phyloP scores from a whole-genome alignment of 2,888 invertebrate genomes.

The Heliconius aoede region DNA sequence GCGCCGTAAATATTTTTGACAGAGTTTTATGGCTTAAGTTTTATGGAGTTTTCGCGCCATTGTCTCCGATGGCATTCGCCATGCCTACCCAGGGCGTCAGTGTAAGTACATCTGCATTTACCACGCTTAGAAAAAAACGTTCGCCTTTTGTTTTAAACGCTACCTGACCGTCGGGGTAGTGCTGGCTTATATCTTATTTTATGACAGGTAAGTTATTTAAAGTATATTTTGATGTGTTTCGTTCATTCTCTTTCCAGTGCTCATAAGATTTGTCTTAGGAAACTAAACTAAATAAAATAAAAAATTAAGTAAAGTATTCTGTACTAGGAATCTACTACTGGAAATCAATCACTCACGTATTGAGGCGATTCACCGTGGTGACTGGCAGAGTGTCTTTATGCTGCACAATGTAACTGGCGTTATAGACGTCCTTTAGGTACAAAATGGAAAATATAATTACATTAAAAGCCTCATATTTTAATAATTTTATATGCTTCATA shows the following conservation, averaged over 20 bases:
- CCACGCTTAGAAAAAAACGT: slow-evolving; percentile 48
- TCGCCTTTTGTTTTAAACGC: slow-evolving; percentile 43
- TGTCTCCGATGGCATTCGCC: slow-evolving; percentile 75
- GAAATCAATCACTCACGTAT: background rate
- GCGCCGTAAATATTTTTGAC: slow-evolving; percentile 83
- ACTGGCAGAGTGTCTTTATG: background rate
- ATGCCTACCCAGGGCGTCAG: slow-evolving; percentile 58
- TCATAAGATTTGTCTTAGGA: background rate
- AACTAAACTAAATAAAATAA: too few species aligned
- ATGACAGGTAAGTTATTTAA: background rate
- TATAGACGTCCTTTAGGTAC: too few species aligned
- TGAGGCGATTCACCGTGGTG: background rate
- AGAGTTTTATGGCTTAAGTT: slow-evolving; percentile 73
- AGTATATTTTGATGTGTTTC: background rate
- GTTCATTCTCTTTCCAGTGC: background rate
- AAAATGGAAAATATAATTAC: too few species aligned
- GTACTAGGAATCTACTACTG: too few species aligned
- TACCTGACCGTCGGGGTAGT: slow-evolving; percentile 47
- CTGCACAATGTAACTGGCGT: too few species aligned
- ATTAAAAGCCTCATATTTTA: too few species aligned
- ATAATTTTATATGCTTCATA: too few species aligned
- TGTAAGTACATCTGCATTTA: slow-evolving; percentile 51
- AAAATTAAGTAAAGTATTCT: too few species aligned
- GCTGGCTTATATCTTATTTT: slow-evolving; percentile 22
- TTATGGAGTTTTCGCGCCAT: slow-evolving; percentile 79